Conservation (phyloP, 2,888 invertebrate genomes). For the Herminia tarsipennalis region DNA sequence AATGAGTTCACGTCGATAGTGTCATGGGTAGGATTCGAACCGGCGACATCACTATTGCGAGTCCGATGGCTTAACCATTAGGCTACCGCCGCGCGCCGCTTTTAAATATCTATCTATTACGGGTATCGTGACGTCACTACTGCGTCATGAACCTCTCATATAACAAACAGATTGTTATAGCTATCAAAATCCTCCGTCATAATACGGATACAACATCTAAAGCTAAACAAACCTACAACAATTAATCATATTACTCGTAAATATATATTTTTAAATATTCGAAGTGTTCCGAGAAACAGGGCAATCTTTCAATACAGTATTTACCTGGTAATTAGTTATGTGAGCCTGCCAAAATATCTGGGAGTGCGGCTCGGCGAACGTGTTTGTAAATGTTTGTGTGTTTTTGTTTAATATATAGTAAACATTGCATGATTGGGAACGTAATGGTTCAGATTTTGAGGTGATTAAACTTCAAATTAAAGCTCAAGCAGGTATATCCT, state of each 20-base stretch:
- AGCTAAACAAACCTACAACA: neutral
- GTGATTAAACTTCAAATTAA: neutral
- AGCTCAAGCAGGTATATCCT: too few species aligned
- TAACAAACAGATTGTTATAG: too few species aligned
- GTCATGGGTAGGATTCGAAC: too few species aligned
- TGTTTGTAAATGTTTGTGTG: slow-evolving; percentile 44
- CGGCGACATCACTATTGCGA: too few species aligned
- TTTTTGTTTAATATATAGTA: slow-evolving; percentile 19
- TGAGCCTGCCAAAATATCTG: slow-evolving; percentile 49
- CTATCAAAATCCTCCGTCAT: too few species aligned
- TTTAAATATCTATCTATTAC: too few species aligned
- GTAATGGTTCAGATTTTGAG: slow-evolving; percentile 14
- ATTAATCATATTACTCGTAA: neutral
- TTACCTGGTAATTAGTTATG: slow-evolving; percentile 58
- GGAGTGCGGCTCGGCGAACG: slow-evolving; percentile 43
- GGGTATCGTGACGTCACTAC: too few species aligned
- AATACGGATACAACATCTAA: too few species aligned
- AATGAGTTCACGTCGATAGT: too few species aligned
- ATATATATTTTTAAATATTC: neutral
- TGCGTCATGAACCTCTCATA: too few species aligned
- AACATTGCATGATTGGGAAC: slow-evolving; percentile 25
- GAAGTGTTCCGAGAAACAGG: slow-evolving; percentile 40
- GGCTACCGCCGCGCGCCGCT: too few species aligned
- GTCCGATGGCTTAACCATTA: too few species aligned
- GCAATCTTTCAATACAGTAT: slow-evolving; percentile 48